Conservation (phyloP, 2,113 vertebrate genomes). For the Anas platyrhynchos region DNA sequence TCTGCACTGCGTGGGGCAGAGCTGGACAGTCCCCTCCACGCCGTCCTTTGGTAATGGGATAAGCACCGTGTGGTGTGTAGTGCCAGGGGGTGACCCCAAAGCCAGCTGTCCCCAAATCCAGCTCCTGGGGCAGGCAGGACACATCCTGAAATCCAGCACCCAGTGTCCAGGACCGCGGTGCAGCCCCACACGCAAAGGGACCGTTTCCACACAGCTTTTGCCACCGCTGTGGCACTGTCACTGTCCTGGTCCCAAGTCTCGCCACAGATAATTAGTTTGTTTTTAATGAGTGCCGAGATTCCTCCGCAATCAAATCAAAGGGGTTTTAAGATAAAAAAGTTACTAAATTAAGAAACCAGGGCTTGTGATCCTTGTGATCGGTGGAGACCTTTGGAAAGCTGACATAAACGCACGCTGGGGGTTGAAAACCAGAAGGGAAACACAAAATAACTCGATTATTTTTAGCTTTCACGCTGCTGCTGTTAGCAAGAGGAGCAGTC, state of each 20-base stretch:
- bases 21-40: background rate
- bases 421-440: background rate
- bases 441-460: background rate
- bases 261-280: conserved; percentile 50
- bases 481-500: background rate
- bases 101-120: background rate
- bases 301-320: conserved; percentile 50
- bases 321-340: conserved; percentile 50
- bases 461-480: background rate
- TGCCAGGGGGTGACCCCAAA: background rate
- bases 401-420: background rate
- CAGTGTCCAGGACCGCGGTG: background rate
- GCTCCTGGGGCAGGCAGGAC: background rate
- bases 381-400: background rate
- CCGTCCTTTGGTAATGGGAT: background rate
- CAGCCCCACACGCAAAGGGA: background rate
- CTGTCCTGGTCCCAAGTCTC: background rate
- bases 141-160: background rate
- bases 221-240: accelerated
- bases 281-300: conserved; percentile 53
- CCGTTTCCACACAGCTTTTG: background rate
- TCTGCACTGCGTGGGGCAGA: too few species aligned
- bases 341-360: conserved; percentile 52
- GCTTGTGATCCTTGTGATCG: background rate
- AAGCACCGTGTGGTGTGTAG: accelerated